Conservation (phyloP, 2,113 vertebrate species). For the Apus apus region DNA sequence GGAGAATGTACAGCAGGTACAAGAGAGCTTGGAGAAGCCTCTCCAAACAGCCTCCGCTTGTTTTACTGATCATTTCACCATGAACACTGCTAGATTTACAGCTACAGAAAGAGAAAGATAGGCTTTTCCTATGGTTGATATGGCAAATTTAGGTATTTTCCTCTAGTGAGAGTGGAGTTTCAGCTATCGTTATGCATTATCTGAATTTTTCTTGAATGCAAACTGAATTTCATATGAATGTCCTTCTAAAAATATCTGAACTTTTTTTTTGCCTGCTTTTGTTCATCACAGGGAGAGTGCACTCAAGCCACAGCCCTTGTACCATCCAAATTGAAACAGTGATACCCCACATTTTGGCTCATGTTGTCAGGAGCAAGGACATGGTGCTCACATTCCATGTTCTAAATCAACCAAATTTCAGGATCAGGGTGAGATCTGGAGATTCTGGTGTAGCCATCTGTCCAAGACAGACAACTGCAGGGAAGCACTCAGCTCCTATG, state of each 20-base stretch:
- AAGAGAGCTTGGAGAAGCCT: neutral
- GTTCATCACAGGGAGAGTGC: neutral
- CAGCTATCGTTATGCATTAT: neutral
- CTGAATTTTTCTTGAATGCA: neutral
- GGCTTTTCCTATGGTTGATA: neutral
- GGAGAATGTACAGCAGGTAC: neutral
- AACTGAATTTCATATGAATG: neutral
- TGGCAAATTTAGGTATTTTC: neutral
- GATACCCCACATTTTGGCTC: neutral
- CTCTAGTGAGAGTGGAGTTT: neutral
- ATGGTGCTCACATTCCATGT: rapidly evolving
- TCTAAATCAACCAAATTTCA: neutral
- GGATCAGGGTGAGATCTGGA: neutral
- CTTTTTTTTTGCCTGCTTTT: neutral
- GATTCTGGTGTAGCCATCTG: neutral
- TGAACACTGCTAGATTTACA: neutral
- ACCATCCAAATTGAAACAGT: neutral
- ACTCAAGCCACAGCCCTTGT: neutral
- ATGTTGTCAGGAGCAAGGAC: neutral
- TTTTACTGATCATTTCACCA: neutral
- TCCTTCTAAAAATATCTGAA: neutral
- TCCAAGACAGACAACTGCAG: neutral
- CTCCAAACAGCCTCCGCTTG: neutral
- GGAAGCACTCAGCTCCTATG: neutral
- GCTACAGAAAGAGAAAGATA: neutral